A percentile compares a stretch with the other conserved stretches of the same genome.
Conservation (phyloP, 1,140 invertebrate genomes). For the Myzus persicae region DNA sequence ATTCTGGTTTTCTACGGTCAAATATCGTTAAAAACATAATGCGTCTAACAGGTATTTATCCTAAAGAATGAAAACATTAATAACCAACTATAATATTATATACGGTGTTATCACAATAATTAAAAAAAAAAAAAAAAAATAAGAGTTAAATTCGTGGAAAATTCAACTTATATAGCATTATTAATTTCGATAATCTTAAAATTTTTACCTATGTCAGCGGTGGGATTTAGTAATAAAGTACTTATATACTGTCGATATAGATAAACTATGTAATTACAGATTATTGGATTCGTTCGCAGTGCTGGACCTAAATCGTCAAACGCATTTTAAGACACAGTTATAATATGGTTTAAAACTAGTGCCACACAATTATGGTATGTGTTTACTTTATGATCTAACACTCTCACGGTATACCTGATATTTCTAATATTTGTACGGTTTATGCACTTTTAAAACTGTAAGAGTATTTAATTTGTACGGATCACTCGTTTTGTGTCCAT, state of each 20-base stretch:
- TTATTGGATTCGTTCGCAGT: neutral
- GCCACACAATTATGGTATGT: neutral
- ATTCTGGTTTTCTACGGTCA: neutral
- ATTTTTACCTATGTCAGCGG: neutral
- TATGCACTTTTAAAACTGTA: too few relatives aligned
- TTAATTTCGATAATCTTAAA: neutral
- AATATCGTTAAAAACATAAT: conserved; percentile 15
- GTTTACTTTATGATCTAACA: too few relatives aligned
- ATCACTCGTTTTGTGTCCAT: too few relatives aligned
- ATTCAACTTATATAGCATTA: neutral
- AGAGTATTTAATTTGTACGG: too few relatives aligned
- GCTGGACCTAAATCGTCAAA: neutral
- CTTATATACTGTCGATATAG: too few relatives aligned
- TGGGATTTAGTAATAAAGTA: neutral
- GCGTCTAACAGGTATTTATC: neutral
- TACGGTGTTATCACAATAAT: neutral
- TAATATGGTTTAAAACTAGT: neutral
- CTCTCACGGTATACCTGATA: too few relatives aligned
- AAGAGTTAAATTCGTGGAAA: neutral
- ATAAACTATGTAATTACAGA: neutral
- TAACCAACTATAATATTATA: neutral
- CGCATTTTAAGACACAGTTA: neutral
- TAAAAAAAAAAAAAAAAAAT: neutral
- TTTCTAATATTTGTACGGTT: too few relatives aligned
- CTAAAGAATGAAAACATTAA: neutral